Percentiles rank a stretch among this genome's conserved stretches.
phyloP scores from a whole-genome alignment of 2,888 invertebrate genomes.

The Iselma pallidipennis region DNA sequence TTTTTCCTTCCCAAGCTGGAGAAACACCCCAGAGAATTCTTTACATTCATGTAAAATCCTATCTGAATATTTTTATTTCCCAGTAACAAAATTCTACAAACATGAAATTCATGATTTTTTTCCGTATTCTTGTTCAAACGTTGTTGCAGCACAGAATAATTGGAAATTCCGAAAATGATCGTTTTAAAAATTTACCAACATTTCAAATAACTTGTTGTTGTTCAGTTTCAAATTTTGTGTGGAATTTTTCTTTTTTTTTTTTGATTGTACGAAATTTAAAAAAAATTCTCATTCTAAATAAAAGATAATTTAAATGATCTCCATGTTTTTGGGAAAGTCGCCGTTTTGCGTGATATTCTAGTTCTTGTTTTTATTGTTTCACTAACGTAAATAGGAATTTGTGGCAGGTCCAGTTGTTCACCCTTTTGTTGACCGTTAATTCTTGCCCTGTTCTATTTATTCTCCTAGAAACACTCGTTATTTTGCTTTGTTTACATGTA shows the following conservation, averaged over 20 bases:
- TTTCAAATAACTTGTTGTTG: no score
- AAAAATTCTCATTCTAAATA: no score
- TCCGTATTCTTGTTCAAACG: background rate
- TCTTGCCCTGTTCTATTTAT: background rate
- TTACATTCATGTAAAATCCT: background rate
- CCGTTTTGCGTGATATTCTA: no score
- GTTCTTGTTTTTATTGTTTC: no score
- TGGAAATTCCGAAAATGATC: background rate
- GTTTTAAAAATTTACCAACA: background rate
- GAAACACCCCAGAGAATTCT: background rate
- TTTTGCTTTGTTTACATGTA: slow-evolving; percentile 16
- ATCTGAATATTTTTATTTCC: background rate
- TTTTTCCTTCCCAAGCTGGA: background rate
- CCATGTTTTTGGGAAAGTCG: no score
- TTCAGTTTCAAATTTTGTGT: no score
- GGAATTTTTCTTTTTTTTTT: no score
- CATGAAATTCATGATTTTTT: background rate
- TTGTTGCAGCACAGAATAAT: background rate
- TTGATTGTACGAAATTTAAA: no score
- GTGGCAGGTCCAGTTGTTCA: background rate
- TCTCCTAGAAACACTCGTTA: background rate
- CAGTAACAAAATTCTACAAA: background rate
- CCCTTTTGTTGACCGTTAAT: background rate
- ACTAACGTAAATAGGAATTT: no score
- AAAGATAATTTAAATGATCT: no score